These are phyloP conservation scores for Hydraecia micacea DNA, from an alignment of 2,888 invertebrate species.

Conservation along the genomic window DNA sequence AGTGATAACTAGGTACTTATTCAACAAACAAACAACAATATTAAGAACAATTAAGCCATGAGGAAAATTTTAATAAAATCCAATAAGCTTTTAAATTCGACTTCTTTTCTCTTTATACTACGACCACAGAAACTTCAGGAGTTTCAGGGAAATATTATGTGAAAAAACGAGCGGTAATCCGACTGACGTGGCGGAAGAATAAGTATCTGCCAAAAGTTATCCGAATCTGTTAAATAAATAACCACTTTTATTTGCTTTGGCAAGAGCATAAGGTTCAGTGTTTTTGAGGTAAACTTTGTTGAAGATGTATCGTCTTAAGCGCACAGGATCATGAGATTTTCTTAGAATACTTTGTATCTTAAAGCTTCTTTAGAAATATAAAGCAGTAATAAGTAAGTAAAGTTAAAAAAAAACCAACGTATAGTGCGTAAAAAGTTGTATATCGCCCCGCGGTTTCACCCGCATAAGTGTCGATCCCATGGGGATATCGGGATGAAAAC, in stretches of 20 bases:
- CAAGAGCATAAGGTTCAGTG: constrained; percentile 39
- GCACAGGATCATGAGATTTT: constrained; percentile 16
- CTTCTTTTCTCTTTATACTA: constrained; percentile 38
- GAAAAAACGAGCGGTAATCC: constrained; percentile 61
- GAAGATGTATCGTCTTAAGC: constrained; percentile 22
- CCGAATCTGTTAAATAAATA: constrained; percentile 58
- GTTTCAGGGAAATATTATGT: constrained; percentile 63
- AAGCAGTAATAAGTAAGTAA: not conserved
- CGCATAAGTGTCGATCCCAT: too few relatives aligned
- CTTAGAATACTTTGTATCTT: constrained; percentile 3
- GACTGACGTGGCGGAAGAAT: constrained; percentile 50
- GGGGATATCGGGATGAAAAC: too few relatives aligned
- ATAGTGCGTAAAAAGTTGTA: not conserved
- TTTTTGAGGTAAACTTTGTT: constrained; percentile 41
- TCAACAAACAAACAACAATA: too few relatives aligned
- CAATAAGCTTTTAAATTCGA: not conserved
- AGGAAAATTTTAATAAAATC: too few relatives aligned
- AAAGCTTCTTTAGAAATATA: not conserved
- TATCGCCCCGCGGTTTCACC: not conserved
- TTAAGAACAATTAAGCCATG: too few relatives aligned
- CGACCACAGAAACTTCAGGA: constrained; percentile 45
- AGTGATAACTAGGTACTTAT: too few relatives aligned
- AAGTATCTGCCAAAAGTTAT: constrained; percentile 57
- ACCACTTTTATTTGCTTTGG: constrained; percentile 51
- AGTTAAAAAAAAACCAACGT: not conserved